These are phyloP conservation scores for Hirtodrosophila cameraria DNA, from an alignment of 2,888 invertebrate species.

Conservation along the genomic window DNA sequence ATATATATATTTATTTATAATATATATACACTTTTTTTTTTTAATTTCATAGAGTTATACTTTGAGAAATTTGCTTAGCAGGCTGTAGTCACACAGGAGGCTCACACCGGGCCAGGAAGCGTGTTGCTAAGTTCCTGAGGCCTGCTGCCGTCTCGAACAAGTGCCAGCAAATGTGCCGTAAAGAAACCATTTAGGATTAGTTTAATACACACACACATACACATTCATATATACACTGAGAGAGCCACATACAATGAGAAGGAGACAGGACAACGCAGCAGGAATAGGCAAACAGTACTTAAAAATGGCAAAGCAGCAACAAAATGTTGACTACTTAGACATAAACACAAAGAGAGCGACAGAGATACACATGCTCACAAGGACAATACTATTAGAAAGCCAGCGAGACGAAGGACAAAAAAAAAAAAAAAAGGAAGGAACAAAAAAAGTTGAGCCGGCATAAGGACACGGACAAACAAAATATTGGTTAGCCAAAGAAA, in stretches of 20 bases:
- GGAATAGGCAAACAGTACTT: constrained; percentile 82
- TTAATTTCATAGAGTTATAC: constrained; percentile 36
- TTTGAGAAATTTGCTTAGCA: constrained; percentile 44
- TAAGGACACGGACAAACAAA: constrained; percentile 67
- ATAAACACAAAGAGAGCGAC: constrained; percentile 17
- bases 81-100: constrained; percentile 4
- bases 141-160: constrained; percentile 40
- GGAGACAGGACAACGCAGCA: constrained; percentile 72
- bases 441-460: constrained; percentile 50
- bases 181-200: constrained; percentile 83
- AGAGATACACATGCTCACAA: constrained; percentile 26
- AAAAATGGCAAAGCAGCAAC: constrained; percentile 67
- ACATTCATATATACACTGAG: neutral
- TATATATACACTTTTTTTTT: constrained; percentile 11
- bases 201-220: constrained; percentile 76
- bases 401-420: constrained; percentile 18
- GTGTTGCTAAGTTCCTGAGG: constrained; percentile 9
- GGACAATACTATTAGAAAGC: constrained; percentile 58
- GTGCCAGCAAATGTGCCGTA: constrained; percentile 80
- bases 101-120: constrained; percentile 12
- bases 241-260: neutral
- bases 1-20: neutral
- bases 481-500: constrained; percentile 62
- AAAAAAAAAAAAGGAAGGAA: constrained; percentile 16
- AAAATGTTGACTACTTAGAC: constrained; percentile 71